Evolutionary conservation across 2,797 vertebrate species (phyloP).

Genomic region (Helicolenus hilgendorfi): DNA sequence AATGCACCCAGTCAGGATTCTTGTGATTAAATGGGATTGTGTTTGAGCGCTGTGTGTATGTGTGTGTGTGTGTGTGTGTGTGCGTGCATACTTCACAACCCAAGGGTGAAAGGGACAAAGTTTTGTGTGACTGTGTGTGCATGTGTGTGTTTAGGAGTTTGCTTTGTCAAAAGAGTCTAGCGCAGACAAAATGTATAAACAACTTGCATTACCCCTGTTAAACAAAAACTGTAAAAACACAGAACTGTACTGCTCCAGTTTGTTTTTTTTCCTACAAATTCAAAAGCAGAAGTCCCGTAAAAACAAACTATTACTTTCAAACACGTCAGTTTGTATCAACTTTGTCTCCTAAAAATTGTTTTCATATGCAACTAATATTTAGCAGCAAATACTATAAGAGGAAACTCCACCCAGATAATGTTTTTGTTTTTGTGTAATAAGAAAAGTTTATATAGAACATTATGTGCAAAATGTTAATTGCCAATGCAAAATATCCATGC

Average conservation of each 20-base stretch:
- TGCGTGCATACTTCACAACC: background rate
- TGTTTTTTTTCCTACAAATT: background rate
- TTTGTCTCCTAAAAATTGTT: background rate
- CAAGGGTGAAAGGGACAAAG: constrained; percentile 8
- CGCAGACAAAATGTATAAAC: background rate
- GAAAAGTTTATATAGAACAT: background rate
- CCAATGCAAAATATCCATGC: background rate
- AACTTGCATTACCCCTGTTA: background rate
- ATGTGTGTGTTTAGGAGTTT: background rate
- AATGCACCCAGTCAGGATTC: constrained; percentile 80
- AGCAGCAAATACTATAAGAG: background rate
- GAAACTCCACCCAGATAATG: background rate
- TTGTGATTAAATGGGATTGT: constrained; percentile 69
- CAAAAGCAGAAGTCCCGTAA: background rate
- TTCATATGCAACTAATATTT: background rate
- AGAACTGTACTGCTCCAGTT: background rate
- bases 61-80: background rate
- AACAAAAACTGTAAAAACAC: background rate
- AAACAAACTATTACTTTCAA: background rate
- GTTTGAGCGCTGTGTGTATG: background rate
- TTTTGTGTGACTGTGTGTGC: background rate
- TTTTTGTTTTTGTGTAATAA: background rate
- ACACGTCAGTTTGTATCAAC: background rate
- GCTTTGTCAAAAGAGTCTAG: background rate
- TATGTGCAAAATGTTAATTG: background rate